phyloP scores from a whole-genome alignment of 1,140 invertebrate genomes.

The Chrysopa pallens region DNA sequence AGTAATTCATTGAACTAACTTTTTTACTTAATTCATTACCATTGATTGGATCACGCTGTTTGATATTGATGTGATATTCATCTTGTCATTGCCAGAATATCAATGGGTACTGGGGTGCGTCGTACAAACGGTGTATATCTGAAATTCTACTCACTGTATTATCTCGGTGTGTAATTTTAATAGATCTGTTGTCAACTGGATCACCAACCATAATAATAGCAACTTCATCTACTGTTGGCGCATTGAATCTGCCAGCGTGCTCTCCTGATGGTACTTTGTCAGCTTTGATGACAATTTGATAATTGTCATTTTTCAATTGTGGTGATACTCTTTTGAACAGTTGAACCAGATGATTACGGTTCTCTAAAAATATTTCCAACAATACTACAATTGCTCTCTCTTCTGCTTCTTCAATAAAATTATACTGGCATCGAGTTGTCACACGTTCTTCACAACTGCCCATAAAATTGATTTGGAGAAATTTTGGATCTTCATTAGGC shows the following conservation, averaged over 20 bases:
- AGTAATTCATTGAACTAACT: constrained; percentile 9
- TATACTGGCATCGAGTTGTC: too few species aligned
- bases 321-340: constrained; percentile 13
- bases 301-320: constrained; percentile 4
- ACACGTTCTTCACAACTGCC: constrained; percentile 1
- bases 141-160: not conserved
- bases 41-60: too few species aligned
- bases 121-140: not conserved
- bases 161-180: constrained; percentile 2
- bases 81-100: constrained; percentile 1
- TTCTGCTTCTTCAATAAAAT: too few species aligned
- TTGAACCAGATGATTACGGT: constrained; percentile 10
- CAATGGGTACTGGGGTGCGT: constrained; percentile 10
- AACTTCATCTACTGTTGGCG: constrained; percentile 10
- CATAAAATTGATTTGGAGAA: constrained; percentile 26
- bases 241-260: constrained; percentile 14
- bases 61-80: too few species aligned
- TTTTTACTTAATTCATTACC: too few species aligned
- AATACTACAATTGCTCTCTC: too few species aligned
- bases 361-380: too few species aligned
- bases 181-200: constrained; percentile 1
- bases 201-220: constrained; percentile 9
- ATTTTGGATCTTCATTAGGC: constrained; percentile 14
- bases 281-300: constrained; percentile 11
- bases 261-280: constrained; percentile 12